Conservation (phyloP, 2,113 vertebrate genomes). For the Andinoacara biseriatus region DNA sequence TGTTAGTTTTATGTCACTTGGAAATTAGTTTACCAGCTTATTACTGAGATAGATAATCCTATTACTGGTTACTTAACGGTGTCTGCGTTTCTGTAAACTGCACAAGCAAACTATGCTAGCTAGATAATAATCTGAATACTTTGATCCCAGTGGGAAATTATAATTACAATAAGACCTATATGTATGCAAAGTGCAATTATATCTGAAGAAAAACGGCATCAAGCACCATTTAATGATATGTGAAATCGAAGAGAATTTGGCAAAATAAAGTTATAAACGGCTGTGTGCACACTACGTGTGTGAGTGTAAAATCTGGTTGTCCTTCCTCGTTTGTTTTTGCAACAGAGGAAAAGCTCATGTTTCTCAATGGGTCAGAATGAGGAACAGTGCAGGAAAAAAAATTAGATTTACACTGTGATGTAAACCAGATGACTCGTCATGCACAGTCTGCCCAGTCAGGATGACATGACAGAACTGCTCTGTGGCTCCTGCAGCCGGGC, state of each 20-base stretch:
- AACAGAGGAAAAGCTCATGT: neutral
- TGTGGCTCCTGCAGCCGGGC: neutral
- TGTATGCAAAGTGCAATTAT: neutral
- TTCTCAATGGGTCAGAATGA: conserved; percentile 40
- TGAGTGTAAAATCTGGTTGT: neutral
- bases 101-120: neutral
- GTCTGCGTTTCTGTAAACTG: neutral
- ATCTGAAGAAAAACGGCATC: too few relatives aligned
- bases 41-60: conserved; percentile 15
- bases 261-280: neutral
- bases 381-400: conserved; percentile 36
- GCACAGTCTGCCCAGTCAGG: conserved; percentile 60
- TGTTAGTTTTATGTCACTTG: neutral
- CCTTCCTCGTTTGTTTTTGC: conserved; percentile 24
- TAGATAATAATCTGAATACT: neutral
- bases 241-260: neutral
- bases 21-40: neutral
- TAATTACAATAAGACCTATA: neutral
- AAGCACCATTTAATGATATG: too few relatives aligned
- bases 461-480: conserved; percentile 74
- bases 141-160: too few relatives aligned
- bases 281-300: neutral
- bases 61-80: conserved; percentile 4
- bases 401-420: conserved; percentile 30
- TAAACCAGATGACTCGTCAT: conserved; percentile 51